A percentile compares a stretch with the other conserved stretches of the same genome.
Conservation (phyloP, 2,797 vertebrate genomes). For the Falco concolor region DNA sequence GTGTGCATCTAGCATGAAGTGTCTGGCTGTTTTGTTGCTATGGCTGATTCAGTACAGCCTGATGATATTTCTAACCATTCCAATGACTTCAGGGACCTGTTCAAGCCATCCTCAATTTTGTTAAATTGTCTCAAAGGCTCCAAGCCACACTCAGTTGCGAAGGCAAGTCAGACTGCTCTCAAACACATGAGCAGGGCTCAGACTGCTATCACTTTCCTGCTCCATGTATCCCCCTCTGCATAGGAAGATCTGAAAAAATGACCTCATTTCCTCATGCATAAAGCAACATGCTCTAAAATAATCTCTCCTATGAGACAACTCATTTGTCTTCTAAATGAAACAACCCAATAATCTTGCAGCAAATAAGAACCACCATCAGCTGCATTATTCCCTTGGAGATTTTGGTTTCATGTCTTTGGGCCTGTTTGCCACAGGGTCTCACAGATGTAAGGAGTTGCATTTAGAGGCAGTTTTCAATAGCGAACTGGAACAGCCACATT, state of each 20-base stretch:
- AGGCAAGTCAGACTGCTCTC: background rate
- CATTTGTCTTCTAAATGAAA: slow-evolving; percentile 14
- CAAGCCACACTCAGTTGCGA: background rate
- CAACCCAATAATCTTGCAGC: background rate
- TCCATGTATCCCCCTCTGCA: background rate
- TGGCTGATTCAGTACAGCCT: background rate
- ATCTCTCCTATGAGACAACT: background rate
- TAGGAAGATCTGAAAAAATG: background rate
- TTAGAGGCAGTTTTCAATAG: background rate
- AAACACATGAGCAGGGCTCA: background rate
- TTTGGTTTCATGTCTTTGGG: background rate
- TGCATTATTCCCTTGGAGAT: background rate
- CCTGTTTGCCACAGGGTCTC: background rate
- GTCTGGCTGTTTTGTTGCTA: background rate
- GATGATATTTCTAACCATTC: background rate
- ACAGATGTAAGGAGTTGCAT: background rate
- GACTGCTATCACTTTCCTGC: background rate
- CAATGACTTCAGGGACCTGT: background rate
- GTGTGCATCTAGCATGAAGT: background rate
- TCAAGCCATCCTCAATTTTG: background rate
- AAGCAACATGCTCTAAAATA: background rate
- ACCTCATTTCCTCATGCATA: background rate
- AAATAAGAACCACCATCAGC: background rate
- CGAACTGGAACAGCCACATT: background rate
- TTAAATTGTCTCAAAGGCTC: background rate